Evolutionary conservation across 1,140 invertebrate genomes (phyloP), one percentile per base, ranked within the genome.

Genomic region (Drosophila tani): DNA sequence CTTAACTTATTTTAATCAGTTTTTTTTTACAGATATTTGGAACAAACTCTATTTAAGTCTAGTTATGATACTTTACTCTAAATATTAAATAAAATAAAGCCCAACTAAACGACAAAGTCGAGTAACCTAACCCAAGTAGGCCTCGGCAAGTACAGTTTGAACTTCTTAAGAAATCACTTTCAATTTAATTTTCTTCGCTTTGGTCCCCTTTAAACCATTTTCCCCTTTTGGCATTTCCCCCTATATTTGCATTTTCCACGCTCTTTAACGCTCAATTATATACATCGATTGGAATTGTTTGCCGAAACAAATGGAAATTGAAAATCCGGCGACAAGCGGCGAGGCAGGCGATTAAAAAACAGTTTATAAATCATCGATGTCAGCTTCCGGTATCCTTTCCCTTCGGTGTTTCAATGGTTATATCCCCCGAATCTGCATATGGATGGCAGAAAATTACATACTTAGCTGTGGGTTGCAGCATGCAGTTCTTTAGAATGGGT

Each of bases 361-460:
- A 78, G 82, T 85, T 85, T 85, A 86, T 85, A 86, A 85, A 85
- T 85, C 82, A 85, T 78, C 57, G 82, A 73, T 70, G 64, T 81
- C 81, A 51, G 53, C 35, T 56, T 14, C 27, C 19, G 27, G 60
- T 50, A 29, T 15, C 29, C 49, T 41, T 14, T 65, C 65, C 29
- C 29, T 40, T n/a, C 0, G 27, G 1, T 27, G n/a, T n/a, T n/a
- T 40, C 46, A 47, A 63, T 49, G 15, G 56, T 64, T 68, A 32
- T 12, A 8, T 38, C 12, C 15, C 14, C 21, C 11, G 45, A 76
- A 84, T 83, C 60, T 78, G 74, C 78, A 74, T 74, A 74, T 73
- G 70, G 67, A 78, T 85, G 53, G 63, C 43, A 66, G 78, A 69
- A 86, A 85, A 78, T 86, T 66, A 81, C 78, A 65, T 64, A 56